Conservation (phyloP, 2,888 invertebrate genomes). For the Hyposoter dolosus region DNA sequence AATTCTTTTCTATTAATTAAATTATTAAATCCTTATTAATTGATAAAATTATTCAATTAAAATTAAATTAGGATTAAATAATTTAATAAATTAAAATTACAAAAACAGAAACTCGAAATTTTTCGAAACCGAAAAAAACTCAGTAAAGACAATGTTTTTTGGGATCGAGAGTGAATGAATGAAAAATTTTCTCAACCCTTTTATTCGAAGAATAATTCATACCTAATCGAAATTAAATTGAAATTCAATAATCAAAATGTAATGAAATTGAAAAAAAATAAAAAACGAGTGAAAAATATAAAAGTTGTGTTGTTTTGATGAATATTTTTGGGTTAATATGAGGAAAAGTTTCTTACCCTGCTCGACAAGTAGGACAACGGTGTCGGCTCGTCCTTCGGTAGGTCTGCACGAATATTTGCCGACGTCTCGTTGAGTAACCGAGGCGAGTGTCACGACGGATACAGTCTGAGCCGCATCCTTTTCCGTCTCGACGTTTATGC, state of each 20-base stretch:
- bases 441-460: conserved; percentile 87
- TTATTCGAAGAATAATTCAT: not conserved
- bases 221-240: not conserved
- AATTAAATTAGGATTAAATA: not conserved
- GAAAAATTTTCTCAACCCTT: not conserved
- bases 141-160: not conserved
- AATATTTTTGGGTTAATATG: not conserved
- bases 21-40: too few species aligned
- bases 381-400: conserved; percentile 86
- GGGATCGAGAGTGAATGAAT: not conserved
- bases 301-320: not conserved
- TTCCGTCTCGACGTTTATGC: conserved; percentile 88
- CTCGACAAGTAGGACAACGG: conserved; percentile 88
- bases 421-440: conserved; percentile 86
- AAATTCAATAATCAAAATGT: too few species aligned
- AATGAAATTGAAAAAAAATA: not conserved
- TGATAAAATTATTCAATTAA: not conserved
- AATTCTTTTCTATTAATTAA: too few species aligned
- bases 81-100: too few species aligned
- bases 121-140: too few species aligned
- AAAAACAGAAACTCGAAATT: not conserved
- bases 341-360: conserved; percentile 85
- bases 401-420: conserved; percentile 89
- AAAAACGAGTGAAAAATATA: not conserved
- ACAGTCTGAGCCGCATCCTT: conserved; percentile 87